Conservation (phyloP, 2,888 invertebrate species). For the Latrodectus elegans region DNA sequence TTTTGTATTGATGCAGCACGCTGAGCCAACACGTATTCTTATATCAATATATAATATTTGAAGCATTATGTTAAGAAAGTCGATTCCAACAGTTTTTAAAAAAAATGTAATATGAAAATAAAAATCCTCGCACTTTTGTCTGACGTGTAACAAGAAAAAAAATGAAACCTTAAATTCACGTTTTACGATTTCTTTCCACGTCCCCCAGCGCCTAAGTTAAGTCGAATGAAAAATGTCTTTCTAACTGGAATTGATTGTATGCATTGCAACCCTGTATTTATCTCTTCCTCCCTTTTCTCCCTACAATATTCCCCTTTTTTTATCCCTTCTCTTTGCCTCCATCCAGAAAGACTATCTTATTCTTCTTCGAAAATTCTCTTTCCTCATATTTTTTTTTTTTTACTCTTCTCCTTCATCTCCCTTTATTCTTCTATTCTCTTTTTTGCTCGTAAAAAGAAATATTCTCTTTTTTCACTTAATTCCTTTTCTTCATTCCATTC, state of each 20-base stretch:
- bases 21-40: too few relatives aligned
- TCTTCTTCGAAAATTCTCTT: constrained; percentile 42
- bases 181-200: constrained; percentile 23
- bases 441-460: neutral
- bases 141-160: neutral
- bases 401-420: constrained; percentile 17
- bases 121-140: neutral
- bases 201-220: constrained; percentile 51
- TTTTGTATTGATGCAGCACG: too few relatives aligned
- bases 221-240: constrained; percentile 66
- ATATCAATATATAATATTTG: too few relatives aligned
- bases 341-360: constrained; percentile 36
- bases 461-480: constrained; percentile 39
- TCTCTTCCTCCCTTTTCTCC: constrained; percentile 33
- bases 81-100: neutral
- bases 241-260: constrained; percentile 68
- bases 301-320: constrained; percentile 12
- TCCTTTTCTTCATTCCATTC: constrained; percentile 12
- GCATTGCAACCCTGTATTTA: constrained; percentile 63
- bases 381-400: constrained; percentile 9
- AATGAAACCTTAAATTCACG: neutral
- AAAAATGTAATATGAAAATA: neutral
- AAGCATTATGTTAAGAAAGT: too few relatives aligned
- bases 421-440: neutral
- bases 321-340: constrained; percentile 8